Percentiles rank a stretch among this genome's conserved stretches.
These are phyloP conservation scores for Panthera tigris DNA, from an alignment of 2,113 vertebrate species.

Conservation along the genomic window DNA sequence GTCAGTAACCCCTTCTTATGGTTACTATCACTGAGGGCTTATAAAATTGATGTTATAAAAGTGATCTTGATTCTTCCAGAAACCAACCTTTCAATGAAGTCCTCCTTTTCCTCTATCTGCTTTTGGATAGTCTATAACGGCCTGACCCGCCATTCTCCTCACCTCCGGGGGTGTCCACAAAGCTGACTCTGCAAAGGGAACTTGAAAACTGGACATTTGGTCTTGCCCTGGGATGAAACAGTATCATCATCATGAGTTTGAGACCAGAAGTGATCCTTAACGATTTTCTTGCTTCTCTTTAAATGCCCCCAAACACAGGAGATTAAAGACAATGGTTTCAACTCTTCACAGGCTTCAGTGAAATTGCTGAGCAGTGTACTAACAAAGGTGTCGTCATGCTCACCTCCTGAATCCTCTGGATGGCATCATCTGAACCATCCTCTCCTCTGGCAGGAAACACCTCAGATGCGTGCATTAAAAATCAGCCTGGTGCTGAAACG, in stretches of 20 bases:
- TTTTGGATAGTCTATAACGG: not conserved
- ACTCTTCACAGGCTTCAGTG: not conserved
- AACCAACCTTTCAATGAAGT: not conserved
- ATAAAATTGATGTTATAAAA: not conserved
- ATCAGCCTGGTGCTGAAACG: conserved; percentile 57
- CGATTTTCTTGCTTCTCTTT: not conserved
- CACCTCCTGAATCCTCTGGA: not conserved
- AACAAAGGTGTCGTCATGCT: not conserved
- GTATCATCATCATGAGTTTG: not conserved
- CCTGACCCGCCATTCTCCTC: not conserved
- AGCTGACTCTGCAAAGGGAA: not conserved
- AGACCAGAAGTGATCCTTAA: not conserved
- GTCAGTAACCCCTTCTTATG: not conserved
- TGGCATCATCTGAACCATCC: not conserved
- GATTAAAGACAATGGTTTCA: not conserved
- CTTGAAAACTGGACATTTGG: not conserved
- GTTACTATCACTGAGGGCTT: not conserved
- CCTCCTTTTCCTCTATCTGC: not conserved
- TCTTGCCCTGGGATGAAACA: not conserved
- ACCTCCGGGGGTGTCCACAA: not conserved
- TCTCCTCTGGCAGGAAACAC: not conserved
- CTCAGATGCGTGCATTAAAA: conserved; percentile 60
- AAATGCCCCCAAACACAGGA: not conserved
- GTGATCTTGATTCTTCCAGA: not conserved
- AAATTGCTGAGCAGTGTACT: not conserved